Evolutionary conservation across 1,140 invertebrate species (phyloP), one percentile per base, ranked within the genome.

Genomic region (Drosophila orena): DNA sequence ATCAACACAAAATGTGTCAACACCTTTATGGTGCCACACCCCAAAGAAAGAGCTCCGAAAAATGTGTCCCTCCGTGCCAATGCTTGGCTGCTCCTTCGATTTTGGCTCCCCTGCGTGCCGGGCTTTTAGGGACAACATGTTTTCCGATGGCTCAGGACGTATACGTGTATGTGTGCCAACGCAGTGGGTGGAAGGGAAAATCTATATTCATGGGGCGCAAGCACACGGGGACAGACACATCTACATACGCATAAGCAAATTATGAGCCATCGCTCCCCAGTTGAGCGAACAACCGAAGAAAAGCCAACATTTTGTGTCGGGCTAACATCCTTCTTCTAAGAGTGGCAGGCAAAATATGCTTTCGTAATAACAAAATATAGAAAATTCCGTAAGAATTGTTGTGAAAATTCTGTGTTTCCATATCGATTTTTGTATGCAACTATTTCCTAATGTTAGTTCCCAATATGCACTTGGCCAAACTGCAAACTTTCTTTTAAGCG

Each of bases 1-100:
- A 59, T 74, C 61, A 64, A 78, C 64, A 88, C 30, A 65, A 64
- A 79, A 84, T 88, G 76, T 88, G 85, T 88, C 83, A 88, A 88
- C 83, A 88, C 83, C 83, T 89, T 88, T 88, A 81, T 88, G 84
- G 56, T 81, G 62, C 75, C 83, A 88, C 59, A 79, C 79, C 77
- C 81, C 60, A 69, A 79, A 49, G 56, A 53, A 61, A 61, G 37
- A 65, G 57, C 46, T 55, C 55, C 65, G 30, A 76, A 77, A 76
- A 60, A 57, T 55, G 56, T 46, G 50, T 69, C 74, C 80, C 74
- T 71, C 76, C 59, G 44, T 34, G 58, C 24, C 71, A 49, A 17
- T n/a, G 66, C 34, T 49, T 57, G 56, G 27, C 50, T 49, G 57
- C 24, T 70, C 43, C 30, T 47, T 47, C 50, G 64, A 55, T 64